Conservation (phyloP, 2,888 invertebrate genomes). For the Lithophane ornitopus region DNA sequence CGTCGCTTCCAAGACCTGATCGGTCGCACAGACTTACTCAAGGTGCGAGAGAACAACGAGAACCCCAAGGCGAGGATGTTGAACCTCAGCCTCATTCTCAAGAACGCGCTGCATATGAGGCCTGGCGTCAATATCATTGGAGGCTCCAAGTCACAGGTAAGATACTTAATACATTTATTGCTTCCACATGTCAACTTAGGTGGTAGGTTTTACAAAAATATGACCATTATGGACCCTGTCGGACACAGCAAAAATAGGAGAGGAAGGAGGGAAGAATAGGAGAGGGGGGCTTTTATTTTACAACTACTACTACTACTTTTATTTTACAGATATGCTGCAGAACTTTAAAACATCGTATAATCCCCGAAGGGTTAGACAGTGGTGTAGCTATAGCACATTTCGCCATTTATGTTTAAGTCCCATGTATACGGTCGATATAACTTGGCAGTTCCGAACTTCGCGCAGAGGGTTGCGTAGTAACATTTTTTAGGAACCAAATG, state of each 20-base stretch:
- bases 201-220: too few species aligned
- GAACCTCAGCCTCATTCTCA: constrained; percentile 96
- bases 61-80: constrained; percentile 96
- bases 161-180: too few species aligned
- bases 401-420: neutral
- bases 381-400: neutral
- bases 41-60: constrained; percentile 93
- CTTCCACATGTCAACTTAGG: too few species aligned
- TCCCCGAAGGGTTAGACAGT: neutral
- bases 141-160: constrained; percentile 94
- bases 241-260: too few species aligned
- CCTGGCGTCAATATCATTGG: constrained; percentile 97
- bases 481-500: too few species aligned
- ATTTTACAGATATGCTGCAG: neutral
- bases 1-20: constrained; percentile 97
- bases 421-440: too few species aligned
- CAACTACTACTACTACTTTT: too few species aligned
- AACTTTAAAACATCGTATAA: neutral
- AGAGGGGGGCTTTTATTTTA: too few species aligned
- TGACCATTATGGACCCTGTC: too few species aligned
- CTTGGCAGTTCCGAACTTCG: too few species aligned
- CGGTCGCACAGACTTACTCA: constrained; percentile 97
- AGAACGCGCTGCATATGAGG: constrained; percentile 96
- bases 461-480: too few species aligned
- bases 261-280: too few species aligned